phyloP scores from a whole-genome alignment of 1,140 invertebrate genomes.

The Drosophila sturtevanti region DNA sequence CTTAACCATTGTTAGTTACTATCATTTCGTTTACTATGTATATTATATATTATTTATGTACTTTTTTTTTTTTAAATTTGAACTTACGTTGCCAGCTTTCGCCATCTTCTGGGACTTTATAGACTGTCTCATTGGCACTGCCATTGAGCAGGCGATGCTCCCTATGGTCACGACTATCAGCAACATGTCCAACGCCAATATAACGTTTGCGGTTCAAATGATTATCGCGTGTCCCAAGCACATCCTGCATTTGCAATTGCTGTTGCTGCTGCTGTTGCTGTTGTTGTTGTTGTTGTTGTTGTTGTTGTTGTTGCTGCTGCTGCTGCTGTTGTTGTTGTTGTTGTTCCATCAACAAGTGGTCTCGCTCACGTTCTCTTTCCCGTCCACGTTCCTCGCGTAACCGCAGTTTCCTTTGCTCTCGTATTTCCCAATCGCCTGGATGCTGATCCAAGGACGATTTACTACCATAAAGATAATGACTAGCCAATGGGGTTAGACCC shows the following conservation, averaged over 20 bases:
- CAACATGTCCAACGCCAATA: slow-evolving; percentile 13
- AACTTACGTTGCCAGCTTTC: slow-evolving; percentile 86
- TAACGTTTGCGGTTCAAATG: slow-evolving; percentile 57
- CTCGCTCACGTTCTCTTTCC: slow-evolving; percentile 50
- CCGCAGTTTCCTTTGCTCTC: slow-evolving; percentile 65
- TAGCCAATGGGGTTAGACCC: slow-evolving; percentile 68
- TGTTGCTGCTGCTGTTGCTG: slow-evolving; percentile 43
- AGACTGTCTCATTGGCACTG: slow-evolving; percentile 29
- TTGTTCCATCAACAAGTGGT: slow-evolving; percentile 59
- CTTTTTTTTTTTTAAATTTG: no score
- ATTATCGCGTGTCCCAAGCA: slow-evolving; percentile 44
- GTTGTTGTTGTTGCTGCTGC: slow-evolving; percentile 30
- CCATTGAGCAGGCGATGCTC: slow-evolving; percentile 62
- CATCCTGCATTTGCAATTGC: slow-evolving; percentile 53
- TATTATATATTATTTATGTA: no score
- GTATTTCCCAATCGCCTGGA: slow-evolving; percentile 54
- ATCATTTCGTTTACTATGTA: no score
- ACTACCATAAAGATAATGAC: slow-evolving; percentile 76
- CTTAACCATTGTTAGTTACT: no score
- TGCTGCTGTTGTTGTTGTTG: slow-evolving; percentile 36
- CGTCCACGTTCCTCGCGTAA: slow-evolving; percentile 64
- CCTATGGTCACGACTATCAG: slow-evolving; percentile 37
- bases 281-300: slow-evolving; percentile 47
- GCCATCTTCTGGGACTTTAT: slow-evolving; percentile 83
- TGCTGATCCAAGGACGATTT: slow-evolving; percentile 70